Evolutionary conservation across 2,888 invertebrate genomes (phyloP).

Genomic region (Stenoptilia bipunctidactyla): DNA sequence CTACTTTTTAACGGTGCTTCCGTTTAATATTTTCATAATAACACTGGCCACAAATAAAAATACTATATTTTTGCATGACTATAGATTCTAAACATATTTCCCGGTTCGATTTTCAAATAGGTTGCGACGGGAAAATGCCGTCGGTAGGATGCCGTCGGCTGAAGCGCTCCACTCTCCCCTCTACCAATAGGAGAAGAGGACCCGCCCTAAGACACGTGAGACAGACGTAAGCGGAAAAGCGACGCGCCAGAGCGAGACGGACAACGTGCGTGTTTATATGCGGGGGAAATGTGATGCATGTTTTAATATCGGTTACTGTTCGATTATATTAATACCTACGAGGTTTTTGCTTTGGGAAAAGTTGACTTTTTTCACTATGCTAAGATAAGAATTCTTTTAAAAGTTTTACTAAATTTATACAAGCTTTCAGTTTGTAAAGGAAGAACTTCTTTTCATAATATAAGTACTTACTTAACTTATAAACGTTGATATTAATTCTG

Average conservation of each 20-base stretch:
- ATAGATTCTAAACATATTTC: slow-evolving; percentile 6
- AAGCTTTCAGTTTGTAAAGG: too few relatives aligned
- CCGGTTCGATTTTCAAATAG: slow-evolving; percentile 45
- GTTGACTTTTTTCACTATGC: slow-evolving; percentile 19
- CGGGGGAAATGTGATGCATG: slow-evolving; percentile 67
- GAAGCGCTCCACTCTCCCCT: slow-evolving; percentile 45
- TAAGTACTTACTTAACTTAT: too few relatives aligned
- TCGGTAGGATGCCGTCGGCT: slow-evolving; percentile 45
- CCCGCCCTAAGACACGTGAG: slow-evolving; percentile 45
- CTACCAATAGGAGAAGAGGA: slow-evolving; percentile 51
- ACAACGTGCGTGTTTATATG: slow-evolving; percentile 46
- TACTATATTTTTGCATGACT: not conserved
- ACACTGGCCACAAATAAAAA: too few relatives aligned
- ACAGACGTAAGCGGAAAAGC: slow-evolving; percentile 35
- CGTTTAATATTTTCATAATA: too few relatives aligned
- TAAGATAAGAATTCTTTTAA: too few relatives aligned
- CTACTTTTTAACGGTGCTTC: too few relatives aligned
- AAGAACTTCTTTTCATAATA: too few relatives aligned
- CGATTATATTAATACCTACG: slow-evolving; percentile 51
- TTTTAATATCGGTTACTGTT: slow-evolving; percentile 63
- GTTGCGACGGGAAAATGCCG: slow-evolving; percentile 64
- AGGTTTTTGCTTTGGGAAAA: slow-evolving; percentile 35
- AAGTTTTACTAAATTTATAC: too few relatives aligned
- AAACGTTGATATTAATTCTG: too few relatives aligned
- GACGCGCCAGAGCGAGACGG: slow-evolving; percentile 26